Conservation (phyloP, 2,797 vertebrate species). For the Knipowitschia caucasica region DNA sequence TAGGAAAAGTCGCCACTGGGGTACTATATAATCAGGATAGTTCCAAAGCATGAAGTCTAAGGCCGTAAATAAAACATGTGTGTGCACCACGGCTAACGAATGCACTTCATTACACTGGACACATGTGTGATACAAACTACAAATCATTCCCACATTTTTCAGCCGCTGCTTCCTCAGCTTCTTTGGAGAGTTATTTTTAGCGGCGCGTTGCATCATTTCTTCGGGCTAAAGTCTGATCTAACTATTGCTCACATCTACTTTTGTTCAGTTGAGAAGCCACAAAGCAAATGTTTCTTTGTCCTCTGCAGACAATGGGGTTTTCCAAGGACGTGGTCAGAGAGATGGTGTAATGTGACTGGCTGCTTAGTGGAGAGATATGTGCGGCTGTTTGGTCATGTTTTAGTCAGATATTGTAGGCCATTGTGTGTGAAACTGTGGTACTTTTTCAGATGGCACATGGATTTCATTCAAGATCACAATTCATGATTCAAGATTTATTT, state of each 20-base stretch:
- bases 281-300: constrained; percentile 2
- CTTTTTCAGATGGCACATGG: too few species aligned
- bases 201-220: constrained; percentile 8
- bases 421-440: too few species aligned
- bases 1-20: background rate
- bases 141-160: background rate
- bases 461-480: too few species aligned
- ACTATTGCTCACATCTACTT: constrained; percentile 6
- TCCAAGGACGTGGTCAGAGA: background rate
- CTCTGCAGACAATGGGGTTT: background rate
- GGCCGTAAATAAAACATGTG: constrained; percentile 27
- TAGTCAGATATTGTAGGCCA: too few species aligned
- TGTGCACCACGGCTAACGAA: constrained; percentile 2
- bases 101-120: constrained; percentile 1
- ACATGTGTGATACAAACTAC: background rate
- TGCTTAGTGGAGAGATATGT: background rate
- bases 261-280: constrained; percentile 8
- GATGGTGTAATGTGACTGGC: background rate
- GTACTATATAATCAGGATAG: background rate
- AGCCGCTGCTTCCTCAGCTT: background rate
- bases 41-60: constrained; percentile 5
- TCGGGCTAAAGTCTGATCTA: background rate
- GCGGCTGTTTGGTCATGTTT: too few species aligned
- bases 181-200: background rate
- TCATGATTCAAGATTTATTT: too few species aligned